Percentiles rank a stretch among this genome's conserved stretches.
These are phyloP conservation scores for Arenaria interpres DNA, from an alignment of 2,113 vertebrate genomes.

Conservation along the genomic window DNA sequence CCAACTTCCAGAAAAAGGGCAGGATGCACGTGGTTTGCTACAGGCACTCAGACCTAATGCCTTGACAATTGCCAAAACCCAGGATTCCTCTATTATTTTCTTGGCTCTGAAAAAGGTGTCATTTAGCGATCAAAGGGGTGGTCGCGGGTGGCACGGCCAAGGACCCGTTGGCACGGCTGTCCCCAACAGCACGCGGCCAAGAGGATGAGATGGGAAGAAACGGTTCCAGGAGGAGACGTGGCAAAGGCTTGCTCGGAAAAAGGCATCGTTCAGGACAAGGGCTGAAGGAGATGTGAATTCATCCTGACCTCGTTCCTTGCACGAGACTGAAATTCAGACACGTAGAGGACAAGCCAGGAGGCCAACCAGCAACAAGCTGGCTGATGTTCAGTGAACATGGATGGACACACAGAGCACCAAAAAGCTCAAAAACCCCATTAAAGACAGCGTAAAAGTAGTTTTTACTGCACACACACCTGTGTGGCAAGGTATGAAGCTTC, in stretches of 20 bases:
- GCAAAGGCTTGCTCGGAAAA: not conserved
- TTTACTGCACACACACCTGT: not conserved
- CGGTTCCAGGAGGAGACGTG: not conserved
- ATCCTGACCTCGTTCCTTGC: fast-evolving
- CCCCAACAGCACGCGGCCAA: not conserved
- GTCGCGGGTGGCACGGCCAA: not conserved
- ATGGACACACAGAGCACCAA: not conserved
- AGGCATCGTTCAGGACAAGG: fast-evolving
- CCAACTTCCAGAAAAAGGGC: not conserved
- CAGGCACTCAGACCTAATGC: not conserved
- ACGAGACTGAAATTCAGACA: too few species aligned
- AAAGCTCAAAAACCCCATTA: not conserved
- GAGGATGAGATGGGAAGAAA: not conserved
- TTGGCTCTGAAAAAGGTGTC: not conserved
- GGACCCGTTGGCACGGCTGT: not conserved
- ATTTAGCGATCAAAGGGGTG: not conserved
- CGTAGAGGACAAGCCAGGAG: fast-evolving
- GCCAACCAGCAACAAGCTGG: not conserved
- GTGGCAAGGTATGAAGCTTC: not conserved
- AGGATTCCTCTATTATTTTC: not conserved
- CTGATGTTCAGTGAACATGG: too few species aligned
- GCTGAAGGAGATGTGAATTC: not conserved
- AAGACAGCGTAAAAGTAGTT: not conserved
- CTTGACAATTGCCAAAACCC: not conserved
- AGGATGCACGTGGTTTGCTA: not conserved